Base-by-base conservation (phyloP, 2,888 invertebrate genomes). In the Tinea trinotella region DNA sequence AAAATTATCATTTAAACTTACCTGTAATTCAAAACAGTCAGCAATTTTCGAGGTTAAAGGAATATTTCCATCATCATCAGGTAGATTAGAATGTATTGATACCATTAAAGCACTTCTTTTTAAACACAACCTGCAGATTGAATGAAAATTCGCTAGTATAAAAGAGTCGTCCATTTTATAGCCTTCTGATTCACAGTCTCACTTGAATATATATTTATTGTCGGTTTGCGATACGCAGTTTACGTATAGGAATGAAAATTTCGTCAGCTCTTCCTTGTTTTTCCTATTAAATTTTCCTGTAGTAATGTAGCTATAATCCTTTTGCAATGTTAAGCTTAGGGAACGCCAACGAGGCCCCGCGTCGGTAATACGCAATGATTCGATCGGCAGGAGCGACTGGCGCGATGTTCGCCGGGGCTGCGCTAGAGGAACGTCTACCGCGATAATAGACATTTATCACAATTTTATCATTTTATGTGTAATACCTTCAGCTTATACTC, bases 101-200 rank as follows among this genome's bases (percentile, higher is more conserved):
- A 88, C 77, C 72, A 89, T 87, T 60, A 90, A 87, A 54, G 89
- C 87, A 64, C 89, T 89, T 66, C 88, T 88, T 61, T 86, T 86
- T 64, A 92, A 77, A 69, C 92, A 92, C 59, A 92, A 74, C 24
- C 92, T 88, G 76, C 92, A 92, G 55, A 90, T 86, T 59, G 87
- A 82, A 72, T 89, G 87, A 68, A 89, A 89, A 80, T 88, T 89
- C 54, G 87, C 78, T 70, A 89, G 88, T 60, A 87, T 83, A 65
- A 73, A 86, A 60, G 84, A 81, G 76, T 84, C 87, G 74, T 84
- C 85, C 84, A 84, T 84, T 76, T 79, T 82, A 59, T 60, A 55
- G 54, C 24, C 52, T 22, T 24, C 40, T 40, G 6, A 40, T 15
- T 13, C 40, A n/a, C 30, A 40, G 40, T 40, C 40, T 40, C 40